A percentile compares a stretch with the other conserved stretches of the same genome.
Evolutionary conservation across 2,797 vertebrate genomes (phyloP).

Genomic region (Carduelis carduelis): DNA sequence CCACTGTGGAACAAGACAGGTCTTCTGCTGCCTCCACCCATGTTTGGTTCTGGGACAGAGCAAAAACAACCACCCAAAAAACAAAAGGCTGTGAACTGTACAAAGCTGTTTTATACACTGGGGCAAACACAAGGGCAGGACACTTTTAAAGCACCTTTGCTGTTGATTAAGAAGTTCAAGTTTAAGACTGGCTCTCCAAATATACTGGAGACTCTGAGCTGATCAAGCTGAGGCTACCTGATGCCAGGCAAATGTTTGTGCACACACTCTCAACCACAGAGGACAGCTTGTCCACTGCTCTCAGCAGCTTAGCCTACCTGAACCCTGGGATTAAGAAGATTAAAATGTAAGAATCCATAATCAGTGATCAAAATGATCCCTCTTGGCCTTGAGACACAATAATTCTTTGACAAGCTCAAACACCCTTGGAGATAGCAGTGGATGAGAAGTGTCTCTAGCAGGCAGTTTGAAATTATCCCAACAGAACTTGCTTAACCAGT

Average conservation of each 20-base stretch:
- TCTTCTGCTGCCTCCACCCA: background rate
- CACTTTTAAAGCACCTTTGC: background rate
- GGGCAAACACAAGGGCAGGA: background rate
- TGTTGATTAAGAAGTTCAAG: background rate
- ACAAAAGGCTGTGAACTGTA: background rate
- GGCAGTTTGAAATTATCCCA: background rate
- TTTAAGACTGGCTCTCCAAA: background rate
- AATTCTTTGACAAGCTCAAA: background rate
- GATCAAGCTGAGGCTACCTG: background rate
- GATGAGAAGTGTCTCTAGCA: background rate
- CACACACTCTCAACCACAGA: background rate
- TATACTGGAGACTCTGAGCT: background rate
- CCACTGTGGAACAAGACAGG: background rate
- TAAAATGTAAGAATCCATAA: background rate
- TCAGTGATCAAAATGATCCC: background rate
- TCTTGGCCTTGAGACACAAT: background rate
- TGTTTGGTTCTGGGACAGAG: background rate
- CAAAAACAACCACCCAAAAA: background rate
- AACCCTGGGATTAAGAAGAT: background rate
- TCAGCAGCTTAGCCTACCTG: background rate
- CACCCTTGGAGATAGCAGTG: background rate
- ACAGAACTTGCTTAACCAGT: background rate
- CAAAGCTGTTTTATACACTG: background rate
- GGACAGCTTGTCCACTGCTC: background rate
- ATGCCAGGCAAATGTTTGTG: background rate